Evolutionary conservation across 2,113 vertebrate genomes (phyloP).

Genomic region (Prinia subflava): DNA sequence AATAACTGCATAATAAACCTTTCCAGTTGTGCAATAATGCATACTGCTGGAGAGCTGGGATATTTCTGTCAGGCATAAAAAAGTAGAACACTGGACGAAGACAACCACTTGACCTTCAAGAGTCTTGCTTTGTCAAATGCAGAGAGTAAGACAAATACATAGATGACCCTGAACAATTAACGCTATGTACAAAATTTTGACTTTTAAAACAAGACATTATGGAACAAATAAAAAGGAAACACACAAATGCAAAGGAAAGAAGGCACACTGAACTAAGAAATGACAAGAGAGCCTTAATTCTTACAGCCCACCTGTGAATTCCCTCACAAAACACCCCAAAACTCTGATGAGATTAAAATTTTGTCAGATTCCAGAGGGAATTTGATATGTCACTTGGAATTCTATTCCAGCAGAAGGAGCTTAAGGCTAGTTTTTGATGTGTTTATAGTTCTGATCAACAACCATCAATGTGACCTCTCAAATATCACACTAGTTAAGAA

Average conservation of each 20-base stretch:
- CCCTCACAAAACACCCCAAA: background rate
- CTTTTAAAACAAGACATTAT: constrained; percentile 53
- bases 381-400: constrained; percentile 23
- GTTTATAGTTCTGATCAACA: constrained; percentile 5
- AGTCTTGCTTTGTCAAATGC: constrained; percentile 65
- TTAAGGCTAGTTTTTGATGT: constrained; percentile 60
- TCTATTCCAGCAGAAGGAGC: constrained; percentile 30
- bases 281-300: constrained; percentile 53
- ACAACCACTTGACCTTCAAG: constrained; percentile 69
- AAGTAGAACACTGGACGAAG: constrained; percentile 66
- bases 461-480: constrained; percentile 27
- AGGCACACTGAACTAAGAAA: constrained; percentile 49
- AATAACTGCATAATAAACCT: constrained; percentile 41
- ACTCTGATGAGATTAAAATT: constrained; percentile 14
- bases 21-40: constrained; percentile 64
- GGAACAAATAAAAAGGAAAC: constrained; percentile 41
- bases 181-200: constrained; percentile 70
- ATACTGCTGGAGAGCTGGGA: constrained; percentile 43
- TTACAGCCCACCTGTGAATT: constrained; percentile 36
- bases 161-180: constrained; percentile 58
- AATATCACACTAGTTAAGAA: constrained; percentile 15
- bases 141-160: constrained; percentile 39
- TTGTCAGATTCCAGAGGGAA: constrained; percentile 33
- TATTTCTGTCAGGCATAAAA: constrained; percentile 58
- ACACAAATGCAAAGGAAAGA: constrained; percentile 53